Base-by-base conservation (phyloP, 2,113 vertebrate species). In the Alligator mississippiensis region DNA sequence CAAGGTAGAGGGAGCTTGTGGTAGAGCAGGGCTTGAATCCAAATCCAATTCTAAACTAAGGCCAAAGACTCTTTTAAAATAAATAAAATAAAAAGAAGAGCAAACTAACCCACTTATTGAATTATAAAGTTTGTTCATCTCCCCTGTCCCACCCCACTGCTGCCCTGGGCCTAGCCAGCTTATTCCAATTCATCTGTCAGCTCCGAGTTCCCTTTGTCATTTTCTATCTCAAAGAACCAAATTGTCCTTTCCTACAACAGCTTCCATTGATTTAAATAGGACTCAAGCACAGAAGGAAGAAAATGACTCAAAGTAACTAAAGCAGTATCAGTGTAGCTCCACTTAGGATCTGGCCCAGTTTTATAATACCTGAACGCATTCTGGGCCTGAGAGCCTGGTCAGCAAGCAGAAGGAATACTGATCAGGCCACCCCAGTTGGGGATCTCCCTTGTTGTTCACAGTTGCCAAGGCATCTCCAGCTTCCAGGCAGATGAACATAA, bases 311-410 rank as follows among this genome's bases (percentile, higher is more conserved):
- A 47, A 24, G 0, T 6, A 27, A 3, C 0, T 4, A 27, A 58
- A 1, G 0, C 18, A 3, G 28, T 1, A 4, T 11, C 72, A 0
- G 4, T 4, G 57, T 19, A 34, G 70, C 70, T 47, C 38, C 34
- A 47, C 22, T 1, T 27, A 79, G 38, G 28, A 63, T 55, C 62
- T 66, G 47, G 27, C 9, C 27, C 8, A 15, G 25, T 5, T 24
- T n/a, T 11, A 59, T 11, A 1, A 0, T 4, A 4, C 24, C 12
- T 0, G 0, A 63, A 87, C 21, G n/a, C 10, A 0, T 47, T 24
- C 2, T 74, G 0, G 10, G 24, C 59, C 27, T 63, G 1, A 0
- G 3, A 18, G 25, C 21, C 66, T 83, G 14, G 55, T 55, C 60
- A 15, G 59, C 47, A 54, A 14, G 47, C 3, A 76, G 79, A 16